Evolutionary conservation across 2,113 vertebrate genomes (phyloP), one percentile per base, ranked within the genome.

Genomic region (Canis aureus): DNA sequence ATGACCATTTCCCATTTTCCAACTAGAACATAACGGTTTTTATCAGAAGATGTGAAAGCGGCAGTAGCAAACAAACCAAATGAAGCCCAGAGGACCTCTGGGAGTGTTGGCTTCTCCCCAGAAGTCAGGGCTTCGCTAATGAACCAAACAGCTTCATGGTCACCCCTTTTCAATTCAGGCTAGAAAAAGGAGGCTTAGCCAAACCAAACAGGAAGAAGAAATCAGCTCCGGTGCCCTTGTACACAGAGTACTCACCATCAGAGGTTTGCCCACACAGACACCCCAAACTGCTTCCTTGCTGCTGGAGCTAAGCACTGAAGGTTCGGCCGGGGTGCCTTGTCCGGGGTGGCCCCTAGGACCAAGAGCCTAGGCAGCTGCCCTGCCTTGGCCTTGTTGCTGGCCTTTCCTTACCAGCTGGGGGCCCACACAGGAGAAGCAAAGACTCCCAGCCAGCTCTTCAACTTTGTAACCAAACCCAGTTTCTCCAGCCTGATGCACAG

Each of bases 321-420:
- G 73, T 27, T 3, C 3, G 25, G 23, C 23, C 1, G 6, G 43
- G 73, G 6, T 49, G 22, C 43, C 5, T 43, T 1, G 3, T 5
- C 13, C 23, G 0, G 0, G 7, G 38, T 22, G 1, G 22, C 2
- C 38, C 38, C 43, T 51, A 17, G 1, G 43, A 29, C 8, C 0
- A 13, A 49, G 23, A 76, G 43, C 38, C 23, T 74, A n/a, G 32
- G 32, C 32, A 60, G 59, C 57, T 20, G 19, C 17, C 20, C 16
- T 2, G 11, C 4, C n/a, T 73, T 11, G 1, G 11, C 38, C 69
- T 7, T 0, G 35, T 11, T 22, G 13, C 38, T 74, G 22, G 71
- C 43, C 38, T 27, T 23, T 1, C 23, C 25, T 76, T 13, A 27
- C 73, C 38, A 76, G 23, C 38, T 27, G 38, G 38, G 38, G 23